phyloP scores from a whole-genome alignment of 2,113 vertebrate genomes.

The Spheniscus mendiculus region DNA sequence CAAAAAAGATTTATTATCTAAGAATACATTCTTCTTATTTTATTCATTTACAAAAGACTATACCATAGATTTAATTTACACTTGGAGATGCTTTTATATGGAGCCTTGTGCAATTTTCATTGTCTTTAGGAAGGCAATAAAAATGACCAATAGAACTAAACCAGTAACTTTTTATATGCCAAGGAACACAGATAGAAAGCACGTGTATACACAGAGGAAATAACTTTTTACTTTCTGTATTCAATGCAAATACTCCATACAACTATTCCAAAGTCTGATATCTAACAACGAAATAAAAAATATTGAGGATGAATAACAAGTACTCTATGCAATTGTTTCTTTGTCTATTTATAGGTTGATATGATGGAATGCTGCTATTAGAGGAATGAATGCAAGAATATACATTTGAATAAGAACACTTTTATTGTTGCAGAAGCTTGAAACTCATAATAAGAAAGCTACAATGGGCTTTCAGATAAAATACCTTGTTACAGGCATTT shows the following conservation, averaged over 20 bases:
- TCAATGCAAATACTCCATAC: background rate
- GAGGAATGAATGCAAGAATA: constrained; percentile 47
- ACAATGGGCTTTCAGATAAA: constrained; percentile 53
- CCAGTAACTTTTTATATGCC: background rate
- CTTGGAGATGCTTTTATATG: constrained; percentile 10
- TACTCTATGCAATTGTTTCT: constrained; percentile 58
- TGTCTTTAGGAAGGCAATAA: constrained; percentile 23
- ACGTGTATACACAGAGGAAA: background rate
- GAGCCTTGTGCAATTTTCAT: background rate
- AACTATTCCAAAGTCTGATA: constrained; percentile 15
- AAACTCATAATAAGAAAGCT: constrained; percentile 57
- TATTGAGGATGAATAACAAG: constrained; percentile 58
- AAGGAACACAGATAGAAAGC: background rate
- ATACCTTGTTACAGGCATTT: constrained; percentile 21
- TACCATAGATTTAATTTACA: background rate
- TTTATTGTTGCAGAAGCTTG: constrained; percentile 53
- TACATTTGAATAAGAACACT: constrained; percentile 68
- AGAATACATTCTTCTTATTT: background rate
- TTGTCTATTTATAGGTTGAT: constrained; percentile 68
- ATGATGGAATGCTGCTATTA: constrained; percentile 68
- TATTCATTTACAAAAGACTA: background rate
- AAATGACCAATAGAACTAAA: constrained; percentile 15
- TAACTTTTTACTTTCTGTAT: background rate
- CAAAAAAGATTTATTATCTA: constrained; percentile 11
- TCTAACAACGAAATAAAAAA: constrained; percentile 46